phyloP scores from a whole-genome alignment of 2,797 vertebrate species.

The Psittacula derbiana region DNA sequence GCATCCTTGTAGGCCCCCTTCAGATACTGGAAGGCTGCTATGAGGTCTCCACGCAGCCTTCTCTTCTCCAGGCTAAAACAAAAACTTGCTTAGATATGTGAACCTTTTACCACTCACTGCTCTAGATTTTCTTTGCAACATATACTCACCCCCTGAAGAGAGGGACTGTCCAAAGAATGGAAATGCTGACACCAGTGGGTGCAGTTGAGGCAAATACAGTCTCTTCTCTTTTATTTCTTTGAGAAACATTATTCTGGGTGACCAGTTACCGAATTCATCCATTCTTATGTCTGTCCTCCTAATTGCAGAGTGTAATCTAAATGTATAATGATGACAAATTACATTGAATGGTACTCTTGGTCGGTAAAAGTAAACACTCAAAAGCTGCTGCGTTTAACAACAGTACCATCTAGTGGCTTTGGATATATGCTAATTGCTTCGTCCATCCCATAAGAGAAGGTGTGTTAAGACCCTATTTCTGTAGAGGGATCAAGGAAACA shows the following conservation, averaged over 20 bases:
- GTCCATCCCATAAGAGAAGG: background rate
- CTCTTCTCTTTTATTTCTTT: background rate
- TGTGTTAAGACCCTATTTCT: constrained; percentile 11
- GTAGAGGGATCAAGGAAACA: background rate
- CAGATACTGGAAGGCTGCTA: too few species aligned
- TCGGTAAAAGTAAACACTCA: background rate
- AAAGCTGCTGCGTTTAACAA: constrained; percentile 27
- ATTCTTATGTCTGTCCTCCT: background rate
- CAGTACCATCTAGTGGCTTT: constrained; percentile 62
- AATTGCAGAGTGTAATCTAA: background rate
- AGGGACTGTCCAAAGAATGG: background rate
- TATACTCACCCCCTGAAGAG: background rate
- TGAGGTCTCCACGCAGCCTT: too few species aligned
- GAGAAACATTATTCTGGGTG: background rate
- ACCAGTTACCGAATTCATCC: background rate
- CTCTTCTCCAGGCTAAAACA: background rate
- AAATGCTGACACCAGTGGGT: background rate
- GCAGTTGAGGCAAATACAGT: background rate
- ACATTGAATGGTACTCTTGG: background rate
- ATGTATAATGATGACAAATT: background rate
- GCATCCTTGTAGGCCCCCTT: too few species aligned
- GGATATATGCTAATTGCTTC: background rate
- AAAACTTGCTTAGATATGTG: background rate
- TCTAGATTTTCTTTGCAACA: background rate
- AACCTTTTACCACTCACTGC: background rate